Conservation (phyloP, 2,888 invertebrate genomes). For the Luperina testacea region DNA sequence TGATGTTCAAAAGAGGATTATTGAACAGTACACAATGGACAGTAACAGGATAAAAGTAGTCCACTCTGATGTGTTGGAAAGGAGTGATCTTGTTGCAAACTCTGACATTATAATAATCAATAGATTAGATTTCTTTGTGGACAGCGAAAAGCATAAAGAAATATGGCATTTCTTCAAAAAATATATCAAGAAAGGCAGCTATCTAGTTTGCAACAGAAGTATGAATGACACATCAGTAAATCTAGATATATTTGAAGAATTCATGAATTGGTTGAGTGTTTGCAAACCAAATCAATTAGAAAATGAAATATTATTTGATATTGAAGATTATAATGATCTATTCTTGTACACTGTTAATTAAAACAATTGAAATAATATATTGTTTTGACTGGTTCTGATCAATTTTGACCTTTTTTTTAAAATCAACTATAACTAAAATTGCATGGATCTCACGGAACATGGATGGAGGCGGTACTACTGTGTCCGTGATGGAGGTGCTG, state of each 20-base stretch:
- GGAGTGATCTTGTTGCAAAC: slow-evolving; percentile 86
- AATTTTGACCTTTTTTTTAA: background rate
- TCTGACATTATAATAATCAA: slow-evolving; percentile 92
- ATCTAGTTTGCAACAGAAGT: slow-evolving; percentile 90
- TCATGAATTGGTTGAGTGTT: slow-evolving; percentile 86
- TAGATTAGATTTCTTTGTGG: slow-evolving; percentile 92
- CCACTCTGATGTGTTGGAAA: slow-evolving; percentile 90
- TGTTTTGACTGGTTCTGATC: background rate
- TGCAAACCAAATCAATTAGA: slow-evolving; percentile 83
- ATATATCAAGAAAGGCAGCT: slow-evolving; percentile 88
- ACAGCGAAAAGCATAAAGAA: slow-evolving; percentile 89
- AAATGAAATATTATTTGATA: slow-evolving; percentile 85
- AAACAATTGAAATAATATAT: slow-evolving; percentile 61
- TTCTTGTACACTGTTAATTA: slow-evolving; percentile 86
- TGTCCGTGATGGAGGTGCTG: background rate
- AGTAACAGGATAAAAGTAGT: slow-evolving; percentile 88
- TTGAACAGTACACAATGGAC: slow-evolving; percentile 88
- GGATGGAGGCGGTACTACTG: background rate
- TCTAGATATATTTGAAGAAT: slow-evolving; percentile 86
- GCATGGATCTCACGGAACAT: background rate
- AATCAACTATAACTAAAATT: background rate
- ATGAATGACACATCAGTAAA: slow-evolving; percentile 88
- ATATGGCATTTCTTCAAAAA: slow-evolving; percentile 91
- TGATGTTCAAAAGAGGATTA: slow-evolving; percentile 90
- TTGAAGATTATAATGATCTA: slow-evolving; percentile 82